These are phyloP conservation scores for Sebastes baramenuke DNA, from an alignment of 2,797 vertebrate genomes.

Conservation along the genomic window DNA sequence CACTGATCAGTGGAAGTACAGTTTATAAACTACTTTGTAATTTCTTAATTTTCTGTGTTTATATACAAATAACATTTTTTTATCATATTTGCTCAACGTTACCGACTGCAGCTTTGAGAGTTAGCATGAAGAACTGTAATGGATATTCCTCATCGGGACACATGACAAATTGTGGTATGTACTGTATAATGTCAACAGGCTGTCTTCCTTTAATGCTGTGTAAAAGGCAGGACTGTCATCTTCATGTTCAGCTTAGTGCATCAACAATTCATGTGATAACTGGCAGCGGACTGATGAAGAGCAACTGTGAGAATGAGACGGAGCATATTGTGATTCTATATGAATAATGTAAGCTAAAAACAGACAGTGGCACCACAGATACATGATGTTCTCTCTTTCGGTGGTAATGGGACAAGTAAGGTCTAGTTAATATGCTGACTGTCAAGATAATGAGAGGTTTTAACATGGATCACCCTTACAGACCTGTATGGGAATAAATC, in stretches of 20 bases:
- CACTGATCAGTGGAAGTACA: background rate
- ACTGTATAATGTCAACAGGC: background rate
- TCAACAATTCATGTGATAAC: background rate
- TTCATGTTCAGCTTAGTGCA: background rate
- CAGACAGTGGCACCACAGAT: background rate
- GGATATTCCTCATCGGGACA: background rate
- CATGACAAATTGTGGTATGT: background rate
- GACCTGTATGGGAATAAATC: constrained; percentile 1
- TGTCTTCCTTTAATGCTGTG: background rate
- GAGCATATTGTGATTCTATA: background rate
- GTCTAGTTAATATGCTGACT: background rate
- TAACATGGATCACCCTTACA: constrained; percentile 22
- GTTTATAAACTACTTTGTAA: background rate
- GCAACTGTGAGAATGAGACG: background rate
- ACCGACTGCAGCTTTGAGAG: background rate
- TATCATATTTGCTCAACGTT: background rate
- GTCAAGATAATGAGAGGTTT: background rate
- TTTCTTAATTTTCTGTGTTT: background rate
- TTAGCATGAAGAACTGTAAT: background rate
- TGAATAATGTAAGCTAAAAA: background rate
- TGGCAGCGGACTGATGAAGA: background rate
- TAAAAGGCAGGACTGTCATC: background rate
- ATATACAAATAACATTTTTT: background rate
- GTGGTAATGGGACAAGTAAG: background rate
- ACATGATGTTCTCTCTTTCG: background rate